A percentile compares a stretch with the other conserved stretches of the same genome.
Evolutionary conservation across 2,888 invertebrate species (phyloP).

Genomic region (Deilephila porcellus): DNA sequence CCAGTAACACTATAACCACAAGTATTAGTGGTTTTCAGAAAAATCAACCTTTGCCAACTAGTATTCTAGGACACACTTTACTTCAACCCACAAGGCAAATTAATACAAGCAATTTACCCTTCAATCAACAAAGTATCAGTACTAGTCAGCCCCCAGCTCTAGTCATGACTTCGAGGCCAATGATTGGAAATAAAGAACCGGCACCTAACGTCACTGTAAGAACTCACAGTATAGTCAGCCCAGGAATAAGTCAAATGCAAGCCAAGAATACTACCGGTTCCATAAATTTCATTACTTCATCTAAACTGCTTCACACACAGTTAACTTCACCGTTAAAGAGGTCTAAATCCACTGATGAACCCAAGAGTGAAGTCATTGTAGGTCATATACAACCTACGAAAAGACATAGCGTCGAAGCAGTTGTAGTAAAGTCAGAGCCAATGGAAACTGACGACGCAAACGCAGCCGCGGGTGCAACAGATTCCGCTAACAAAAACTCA

Average conservation of each 20-base stretch:
- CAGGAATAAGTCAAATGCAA: slow-evolving; percentile 72
- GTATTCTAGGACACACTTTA: slow-evolving; percentile 79
- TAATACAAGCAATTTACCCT: slow-evolving; percentile 65
- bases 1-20: slow-evolving; percentile 69
- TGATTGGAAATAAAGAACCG: slow-evolving; percentile 72
- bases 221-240: slow-evolving; percentile 73
- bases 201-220: slow-evolving; percentile 78
- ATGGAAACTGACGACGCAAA: slow-evolving; percentile 77
- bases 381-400: slow-evolving; percentile 81
- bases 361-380: slow-evolving; percentile 79
- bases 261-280: slow-evolving; percentile 66
- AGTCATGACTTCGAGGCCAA: slow-evolving; percentile 78
- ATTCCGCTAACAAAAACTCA: slow-evolving; percentile 64
- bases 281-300: slow-evolving; percentile 79
- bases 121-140: slow-evolving; percentile 77
- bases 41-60: slow-evolving; percentile 70
- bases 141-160: slow-evolving; percentile 81
- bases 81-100: slow-evolving; percentile 77
- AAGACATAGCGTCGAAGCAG: slow-evolving; percentile 82
- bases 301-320: slow-evolving; percentile 85
- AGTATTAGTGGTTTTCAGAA: slow-evolving; percentile 72
- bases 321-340: slow-evolving; percentile 83
- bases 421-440: slow-evolving; percentile 80
- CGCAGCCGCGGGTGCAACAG: slow-evolving; percentile 49
- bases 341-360: slow-evolving; percentile 84